A percentile compares a stretch with the other conserved stretches of the same genome.
Evolutionary conservation across 2,113 vertebrate genomes (phyloP).

Genomic region (Syngnathus floridae): DNA sequence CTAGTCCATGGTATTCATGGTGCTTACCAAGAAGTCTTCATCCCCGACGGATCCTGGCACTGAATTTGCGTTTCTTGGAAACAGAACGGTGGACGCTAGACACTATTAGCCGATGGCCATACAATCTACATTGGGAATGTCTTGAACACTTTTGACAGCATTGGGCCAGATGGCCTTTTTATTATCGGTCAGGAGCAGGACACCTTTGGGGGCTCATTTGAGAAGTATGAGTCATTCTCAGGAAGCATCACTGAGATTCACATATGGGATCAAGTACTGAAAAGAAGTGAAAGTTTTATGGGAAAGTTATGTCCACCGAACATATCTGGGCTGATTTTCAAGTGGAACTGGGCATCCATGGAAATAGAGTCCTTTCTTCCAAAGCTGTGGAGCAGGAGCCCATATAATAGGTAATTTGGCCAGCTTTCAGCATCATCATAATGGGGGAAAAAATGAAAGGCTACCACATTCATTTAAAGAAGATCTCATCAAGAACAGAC

Average conservation of each 20-base stretch:
- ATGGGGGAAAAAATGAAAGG: not conserved
- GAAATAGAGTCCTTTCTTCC: slow-evolving; percentile 57
- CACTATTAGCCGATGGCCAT: slow-evolving; percentile 47
- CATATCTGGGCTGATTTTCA: slow-evolving; percentile 64
- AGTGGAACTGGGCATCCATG: slow-evolving; percentile 54
- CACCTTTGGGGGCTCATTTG: slow-evolving; percentile 54
- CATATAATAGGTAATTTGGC: slow-evolving; percentile 65
- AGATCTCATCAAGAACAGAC: slow-evolving; percentile 14
- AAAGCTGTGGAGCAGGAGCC: slow-evolving; percentile 39
- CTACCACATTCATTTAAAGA: slow-evolving; percentile 3
- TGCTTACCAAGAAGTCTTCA: slow-evolving; percentile 48
- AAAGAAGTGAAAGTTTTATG: slow-evolving; percentile 60
- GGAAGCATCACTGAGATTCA: slow-evolving; percentile 69
- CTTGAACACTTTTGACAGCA: slow-evolving; percentile 33
- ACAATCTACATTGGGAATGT: slow-evolving; percentile 22
- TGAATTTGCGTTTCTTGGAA: slow-evolving; percentile 64
- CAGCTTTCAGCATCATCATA: slow-evolving; percentile 1
- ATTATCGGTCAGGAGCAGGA: slow-evolving; percentile 67
- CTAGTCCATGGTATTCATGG: slow-evolving; percentile 60
- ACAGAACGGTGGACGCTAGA: slow-evolving; percentile 55
- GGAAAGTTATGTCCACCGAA: slow-evolving; percentile 62
- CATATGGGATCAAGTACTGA: slow-evolving; percentile 69
- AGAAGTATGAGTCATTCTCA: slow-evolving; percentile 60
- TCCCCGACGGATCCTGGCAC: slow-evolving; percentile 66
- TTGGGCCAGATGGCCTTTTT: slow-evolving; percentile 56